Conservation (phyloP, 2,113 vertebrate species). For the Misgurnus anguillicaudatus region DNA sequence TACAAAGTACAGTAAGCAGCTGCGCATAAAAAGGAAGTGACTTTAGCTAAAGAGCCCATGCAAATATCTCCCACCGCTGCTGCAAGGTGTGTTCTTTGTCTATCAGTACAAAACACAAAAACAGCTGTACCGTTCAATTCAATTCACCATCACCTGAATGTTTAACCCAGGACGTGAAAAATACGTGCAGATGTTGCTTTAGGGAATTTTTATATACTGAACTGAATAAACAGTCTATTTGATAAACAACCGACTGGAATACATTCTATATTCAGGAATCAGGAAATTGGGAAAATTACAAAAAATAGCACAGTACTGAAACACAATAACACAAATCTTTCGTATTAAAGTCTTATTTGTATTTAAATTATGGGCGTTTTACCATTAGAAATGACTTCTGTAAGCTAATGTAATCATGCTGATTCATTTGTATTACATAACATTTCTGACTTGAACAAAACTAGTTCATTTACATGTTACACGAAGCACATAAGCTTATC, state of each 20-base stretch:
- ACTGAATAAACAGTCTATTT: no score
- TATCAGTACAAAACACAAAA: not conserved
- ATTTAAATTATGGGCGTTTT: no score
- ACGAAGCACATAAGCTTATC: not conserved
- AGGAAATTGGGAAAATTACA: no score
- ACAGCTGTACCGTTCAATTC: not conserved
- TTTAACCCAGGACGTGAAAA: not conserved
- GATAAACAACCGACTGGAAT: no score
- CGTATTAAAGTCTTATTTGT: no score
- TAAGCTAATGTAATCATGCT: no score
- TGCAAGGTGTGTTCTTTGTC: slow-evolving; percentile 3
- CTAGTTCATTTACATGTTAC: not conserved
- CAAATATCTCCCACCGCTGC: slow-evolving; percentile 40
- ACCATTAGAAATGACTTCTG: no score
- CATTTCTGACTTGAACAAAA: not conserved
- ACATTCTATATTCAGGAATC: no score
- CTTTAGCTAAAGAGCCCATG: slow-evolving; percentile 43
- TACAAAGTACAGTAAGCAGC: slow-evolving; percentile 35
- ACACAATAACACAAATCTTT: no score
- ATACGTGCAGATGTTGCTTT: not conserved
- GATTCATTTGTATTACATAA: no score
- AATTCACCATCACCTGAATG: not conserved
- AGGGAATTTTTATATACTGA: not conserved
- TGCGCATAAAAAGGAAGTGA: slow-evolving; percentile 51
- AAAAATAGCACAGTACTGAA: no score